Evolutionary conservation across 2,113 vertebrate genomes (phyloP).

Genomic region (Hydrochoerus hydrochaeris): DNA sequence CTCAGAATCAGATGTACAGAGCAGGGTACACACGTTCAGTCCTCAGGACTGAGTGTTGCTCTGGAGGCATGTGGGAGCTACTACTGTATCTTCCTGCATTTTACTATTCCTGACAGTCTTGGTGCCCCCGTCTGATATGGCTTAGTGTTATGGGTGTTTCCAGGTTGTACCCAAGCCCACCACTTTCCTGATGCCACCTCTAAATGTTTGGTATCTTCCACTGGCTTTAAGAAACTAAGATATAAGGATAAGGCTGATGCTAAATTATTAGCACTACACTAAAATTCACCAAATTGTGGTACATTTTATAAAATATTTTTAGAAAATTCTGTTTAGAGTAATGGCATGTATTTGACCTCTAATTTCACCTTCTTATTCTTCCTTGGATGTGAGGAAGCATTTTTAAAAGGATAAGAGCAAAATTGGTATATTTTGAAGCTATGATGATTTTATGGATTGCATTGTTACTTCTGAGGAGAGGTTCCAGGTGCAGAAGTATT

Average conservation of each 20-base stretch:
- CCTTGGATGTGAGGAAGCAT: neutral
- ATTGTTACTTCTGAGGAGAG: neutral
- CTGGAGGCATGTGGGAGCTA: no score
- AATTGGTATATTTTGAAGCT: neutral
- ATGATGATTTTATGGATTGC: neutral
- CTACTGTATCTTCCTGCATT: no score
- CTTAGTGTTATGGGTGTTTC: neutral
- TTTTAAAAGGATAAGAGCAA: neutral
- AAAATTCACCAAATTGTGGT: neutral
- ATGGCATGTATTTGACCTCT: neutral
- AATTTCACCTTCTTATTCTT: constrained; percentile 13
- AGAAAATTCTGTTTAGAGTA: neutral
- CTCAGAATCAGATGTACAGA: no score
- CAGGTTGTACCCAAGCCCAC: neutral
- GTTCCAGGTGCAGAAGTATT: neutral
- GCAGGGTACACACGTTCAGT: no score
- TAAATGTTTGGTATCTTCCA: neutral
- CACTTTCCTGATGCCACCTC: neutral
- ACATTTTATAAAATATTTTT: neutral
- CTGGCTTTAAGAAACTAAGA: neutral
- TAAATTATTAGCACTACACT: neutral
- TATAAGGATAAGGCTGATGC: neutral
- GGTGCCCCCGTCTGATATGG: neutral
- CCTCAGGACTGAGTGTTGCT: no score
- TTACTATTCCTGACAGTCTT: neutral